phyloP scores from a whole-genome alignment of 2,797 vertebrate genomes.

The Sebastes elongatus region DNA sequence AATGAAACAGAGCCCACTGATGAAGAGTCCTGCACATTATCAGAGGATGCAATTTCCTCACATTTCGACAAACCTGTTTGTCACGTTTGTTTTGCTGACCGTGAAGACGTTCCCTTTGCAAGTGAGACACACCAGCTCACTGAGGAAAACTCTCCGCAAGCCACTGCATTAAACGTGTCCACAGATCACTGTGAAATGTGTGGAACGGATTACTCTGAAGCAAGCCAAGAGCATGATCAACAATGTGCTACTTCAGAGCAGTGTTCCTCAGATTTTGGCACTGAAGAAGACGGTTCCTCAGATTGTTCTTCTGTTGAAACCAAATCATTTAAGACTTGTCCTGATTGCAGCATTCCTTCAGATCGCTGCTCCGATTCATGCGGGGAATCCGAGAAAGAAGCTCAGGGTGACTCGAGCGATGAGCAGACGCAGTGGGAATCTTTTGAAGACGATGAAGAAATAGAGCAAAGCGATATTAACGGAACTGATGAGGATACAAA shows the following conservation, averaged over 20 bases:
- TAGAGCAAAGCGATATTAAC: background rate
- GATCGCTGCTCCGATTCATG: slow-evolving; percentile 61
- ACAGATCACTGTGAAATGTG: background rate
- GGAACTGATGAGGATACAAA: slow-evolving; percentile 10
- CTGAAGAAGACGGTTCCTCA: slow-evolving; percentile 69
- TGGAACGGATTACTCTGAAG: slow-evolving; percentile 8
- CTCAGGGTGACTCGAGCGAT: slow-evolving; percentile 56
- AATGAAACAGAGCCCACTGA: slow-evolving; percentile 12
- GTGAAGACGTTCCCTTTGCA: background rate
- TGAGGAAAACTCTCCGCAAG: slow-evolving; percentile 20
- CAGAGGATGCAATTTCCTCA: slow-evolving; percentile 12
- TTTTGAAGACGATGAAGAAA: slow-evolving; percentile 68
- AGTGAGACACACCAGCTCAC: background rate
- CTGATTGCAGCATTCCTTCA: slow-evolving; percentile 56
- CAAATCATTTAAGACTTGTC: slow-evolving; percentile 75
- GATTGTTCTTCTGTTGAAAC: slow-evolving; percentile 74
- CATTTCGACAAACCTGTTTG: background rate
- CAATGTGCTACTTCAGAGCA: slow-evolving; percentile 20
- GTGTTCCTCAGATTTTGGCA: slow-evolving; percentile 27
- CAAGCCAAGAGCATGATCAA: slow-evolving; percentile 25
- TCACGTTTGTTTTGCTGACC: slow-evolving; percentile 27
- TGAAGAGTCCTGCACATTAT: slow-evolving; percentile 19
- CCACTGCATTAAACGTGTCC: background rate
- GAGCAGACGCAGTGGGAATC: slow-evolving; percentile 74
- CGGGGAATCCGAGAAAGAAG: slow-evolving; percentile 69